Evolutionary conservation across 2,888 invertebrate genomes (phyloP).

Genomic region (Phyllotreta striolata): DNA sequence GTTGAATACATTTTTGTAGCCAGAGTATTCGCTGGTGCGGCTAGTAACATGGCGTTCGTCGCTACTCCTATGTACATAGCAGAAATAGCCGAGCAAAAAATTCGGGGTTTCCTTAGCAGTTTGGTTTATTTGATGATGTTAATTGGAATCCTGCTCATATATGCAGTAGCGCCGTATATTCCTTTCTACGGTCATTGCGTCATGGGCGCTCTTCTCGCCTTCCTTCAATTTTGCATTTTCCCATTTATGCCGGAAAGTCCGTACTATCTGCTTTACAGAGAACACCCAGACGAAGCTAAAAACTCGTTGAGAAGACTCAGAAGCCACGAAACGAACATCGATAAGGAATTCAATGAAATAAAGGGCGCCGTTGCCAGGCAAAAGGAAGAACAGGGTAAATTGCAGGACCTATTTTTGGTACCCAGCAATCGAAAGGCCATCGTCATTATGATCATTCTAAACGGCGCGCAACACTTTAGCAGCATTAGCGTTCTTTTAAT

Average conservation of each 20-base stretch:
- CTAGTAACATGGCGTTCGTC: constrained; percentile 59
- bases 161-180: constrained; percentile 52
- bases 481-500: constrained; percentile 59
- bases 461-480: constrained; percentile 58
- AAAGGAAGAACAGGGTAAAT: constrained; percentile 54
- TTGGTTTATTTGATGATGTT: constrained; percentile 59
- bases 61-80: constrained; percentile 60
- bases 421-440: constrained; percentile 57
- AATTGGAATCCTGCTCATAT: constrained; percentile 56
- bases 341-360: constrained; percentile 57
- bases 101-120: constrained; percentile 58
- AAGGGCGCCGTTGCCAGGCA: constrained; percentile 55
- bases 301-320: constrained; percentile 52
- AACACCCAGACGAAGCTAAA: constrained; percentile 54
- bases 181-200: constrained; percentile 43
- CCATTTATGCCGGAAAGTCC: constrained; percentile 55
- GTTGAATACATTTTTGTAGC: constrained; percentile 55
- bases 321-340: constrained; percentile 47
- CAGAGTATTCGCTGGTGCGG: constrained; percentile 55
- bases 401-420: constrained; percentile 54
- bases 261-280: constrained; percentile 55
- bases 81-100: constrained; percentile 59
- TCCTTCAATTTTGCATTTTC: constrained; percentile 54
- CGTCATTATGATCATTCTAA: constrained; percentile 57
- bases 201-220: background rate